Evolutionary conservation across 2,797 vertebrate genomes (phyloP).

Genomic region (Siniperca undulata): DNA sequence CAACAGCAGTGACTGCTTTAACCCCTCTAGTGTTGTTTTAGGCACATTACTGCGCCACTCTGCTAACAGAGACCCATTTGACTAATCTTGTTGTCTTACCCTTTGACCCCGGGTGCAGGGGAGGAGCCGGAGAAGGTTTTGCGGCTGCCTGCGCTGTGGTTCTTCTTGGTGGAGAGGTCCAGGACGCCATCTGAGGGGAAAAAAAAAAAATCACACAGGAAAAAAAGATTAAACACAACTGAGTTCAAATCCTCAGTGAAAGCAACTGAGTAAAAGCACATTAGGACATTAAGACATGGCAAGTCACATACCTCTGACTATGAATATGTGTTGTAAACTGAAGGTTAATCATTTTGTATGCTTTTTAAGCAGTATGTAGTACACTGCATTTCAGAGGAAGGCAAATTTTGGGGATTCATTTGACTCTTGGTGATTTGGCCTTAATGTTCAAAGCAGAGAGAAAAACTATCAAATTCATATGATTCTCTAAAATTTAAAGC

Average conservation of each 20-base stretch:
- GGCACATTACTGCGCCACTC: background rate
- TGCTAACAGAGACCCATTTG: background rate
- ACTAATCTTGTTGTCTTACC: slow-evolving; percentile 86
- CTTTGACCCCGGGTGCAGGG: slow-evolving; percentile 88
- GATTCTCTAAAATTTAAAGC: background rate
- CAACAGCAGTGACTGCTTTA: background rate
- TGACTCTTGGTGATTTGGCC: background rate
- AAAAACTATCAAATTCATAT: background rate
- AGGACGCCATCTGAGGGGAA: slow-evolving; percentile 92
- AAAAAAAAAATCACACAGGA: background rate
- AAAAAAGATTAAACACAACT: background rate
- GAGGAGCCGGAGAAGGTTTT: slow-evolving; percentile 90
- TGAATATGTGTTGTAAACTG: background rate
- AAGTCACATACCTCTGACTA: background rate
- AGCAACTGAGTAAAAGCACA: background rate
- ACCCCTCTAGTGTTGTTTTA: slow-evolving; percentile 19
- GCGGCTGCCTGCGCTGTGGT: slow-evolving; percentile 87
- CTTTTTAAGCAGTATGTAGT: too few relatives aligned
- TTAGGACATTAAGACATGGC: too few relatives aligned
- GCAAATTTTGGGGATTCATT: background rate
- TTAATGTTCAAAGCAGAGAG: too few relatives aligned
- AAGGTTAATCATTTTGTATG: background rate
- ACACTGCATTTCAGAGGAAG: background rate
- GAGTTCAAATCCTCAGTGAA: background rate
- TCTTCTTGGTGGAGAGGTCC: slow-evolving; percentile 98